phyloP scores from a whole-genome alignment of 2,113 vertebrate genomes.

The Carassius carassius region DNA sequence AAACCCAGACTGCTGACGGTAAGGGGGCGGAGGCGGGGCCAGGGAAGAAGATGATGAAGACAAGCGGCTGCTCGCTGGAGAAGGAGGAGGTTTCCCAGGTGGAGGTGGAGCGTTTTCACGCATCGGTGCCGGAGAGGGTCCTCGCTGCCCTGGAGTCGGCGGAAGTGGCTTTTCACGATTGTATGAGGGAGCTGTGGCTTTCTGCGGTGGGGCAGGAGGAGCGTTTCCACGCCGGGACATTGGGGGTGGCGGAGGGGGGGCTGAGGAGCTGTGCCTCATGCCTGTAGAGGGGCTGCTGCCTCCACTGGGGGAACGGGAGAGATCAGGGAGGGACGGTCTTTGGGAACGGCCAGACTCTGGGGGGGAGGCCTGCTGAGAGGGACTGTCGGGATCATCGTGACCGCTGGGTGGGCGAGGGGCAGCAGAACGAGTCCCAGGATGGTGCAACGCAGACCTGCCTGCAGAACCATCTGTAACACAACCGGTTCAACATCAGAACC shows the following conservation, averaged over 20 bases:
- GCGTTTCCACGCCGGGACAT: slow-evolving; percentile 78
- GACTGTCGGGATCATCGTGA: slow-evolving; percentile 79
- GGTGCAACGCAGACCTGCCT: slow-evolving; percentile 75
- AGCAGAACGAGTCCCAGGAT: slow-evolving; percentile 73
- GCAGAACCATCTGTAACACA: slow-evolving; percentile 73
- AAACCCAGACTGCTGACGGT: slow-evolving; percentile 79
- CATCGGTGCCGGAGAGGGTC: slow-evolving; percentile 70
- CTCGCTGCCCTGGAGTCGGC: slow-evolving; percentile 70
- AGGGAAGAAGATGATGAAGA: slow-evolving; percentile 67
- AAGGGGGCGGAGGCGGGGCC: slow-evolving; percentile 82
- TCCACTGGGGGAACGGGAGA: slow-evolving; percentile 74
- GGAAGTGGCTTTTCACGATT: slow-evolving; percentile 79
- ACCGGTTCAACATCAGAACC: not conserved
- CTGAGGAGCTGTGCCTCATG: slow-evolving; percentile 88
- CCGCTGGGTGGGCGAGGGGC: slow-evolving; percentile 79
- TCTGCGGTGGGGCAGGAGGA: slow-evolving; percentile 72
- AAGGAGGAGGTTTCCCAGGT: slow-evolving; percentile 83
- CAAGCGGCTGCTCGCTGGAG: slow-evolving; percentile 78
- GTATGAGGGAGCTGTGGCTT: slow-evolving; percentile 73
- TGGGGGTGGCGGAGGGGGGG: slow-evolving; percentile 79
- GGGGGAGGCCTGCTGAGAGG: slow-evolving; percentile 70
- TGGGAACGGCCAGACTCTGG: slow-evolving; percentile 80
- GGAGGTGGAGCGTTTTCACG: slow-evolving; percentile 71
- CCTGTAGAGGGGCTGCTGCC: slow-evolving; percentile 70
- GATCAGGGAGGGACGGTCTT: slow-evolving; percentile 86